Base-by-base conservation (phyloP, 2,113 vertebrate genomes). In the Cervus canadensis region DNA sequence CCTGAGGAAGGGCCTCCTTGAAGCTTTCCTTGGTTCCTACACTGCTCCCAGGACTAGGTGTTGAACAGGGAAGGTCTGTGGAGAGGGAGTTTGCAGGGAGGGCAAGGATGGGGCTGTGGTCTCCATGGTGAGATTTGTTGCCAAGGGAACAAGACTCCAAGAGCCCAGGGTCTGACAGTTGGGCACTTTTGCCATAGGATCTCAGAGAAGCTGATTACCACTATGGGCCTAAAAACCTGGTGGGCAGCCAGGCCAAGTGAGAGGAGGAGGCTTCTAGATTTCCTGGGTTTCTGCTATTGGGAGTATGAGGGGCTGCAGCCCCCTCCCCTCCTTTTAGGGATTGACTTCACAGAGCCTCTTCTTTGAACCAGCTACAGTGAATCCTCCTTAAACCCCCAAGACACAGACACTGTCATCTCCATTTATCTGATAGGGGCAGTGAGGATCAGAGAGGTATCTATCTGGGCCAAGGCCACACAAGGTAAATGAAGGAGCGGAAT, bases 121-220 rank as follows among this genome's bases (percentile, higher is more conserved):
- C 98, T 98, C 98, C 97, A 98, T 98, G 98, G 98, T 98, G 98
- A 98, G 97, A 95, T 87, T 96, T 87, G 98, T 98, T 98, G 95
- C 98, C 97, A 98, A 98, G 98, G 98, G 98, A 98, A 98, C 97
- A 96, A 96, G 93, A 96, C 98, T 98, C 97, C 60, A 54, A 64
- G 87, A 98, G 97, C 93, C 97, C 93, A 79, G 82, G 98, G 97
- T 83, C 87, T 97, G 97, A 92, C 93, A 93, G 92, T 89, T 97
- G 98, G 96, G 89, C 96, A 98, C 94, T 95, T 97, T 95, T 90
- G 87, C 97, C 94, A 92, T 57, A 96, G 95, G 88, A 91, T 97
- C 87, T 92, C 57, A 67, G 94, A 82, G 40, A 98, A 76, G 57
- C 94, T 92, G 89, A 57, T 92, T 91, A 60, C 64, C 78, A 89